These are phyloP conservation scores for Perca schrenkii DNA, from an alignment of 2,113 vertebrate genomes.

Conservation along the genomic window DNA sequence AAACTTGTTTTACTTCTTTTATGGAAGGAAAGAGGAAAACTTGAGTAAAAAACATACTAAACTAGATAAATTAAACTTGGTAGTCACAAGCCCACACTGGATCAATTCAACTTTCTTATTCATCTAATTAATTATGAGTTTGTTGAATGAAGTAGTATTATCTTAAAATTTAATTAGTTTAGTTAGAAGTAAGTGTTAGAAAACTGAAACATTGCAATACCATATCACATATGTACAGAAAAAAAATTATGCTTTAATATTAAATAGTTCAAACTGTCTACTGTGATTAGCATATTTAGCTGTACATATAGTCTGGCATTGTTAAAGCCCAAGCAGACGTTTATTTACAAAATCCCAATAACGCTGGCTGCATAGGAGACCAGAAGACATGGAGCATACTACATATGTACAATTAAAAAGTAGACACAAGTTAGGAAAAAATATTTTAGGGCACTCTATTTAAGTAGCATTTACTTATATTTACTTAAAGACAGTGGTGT, in stretches of 20 bases:
- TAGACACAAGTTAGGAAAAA: background rate
- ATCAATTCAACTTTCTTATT: background rate
- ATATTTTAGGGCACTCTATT: background rate
- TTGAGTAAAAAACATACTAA: background rate
- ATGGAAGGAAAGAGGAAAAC: background rate
- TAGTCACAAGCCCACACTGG: background rate
- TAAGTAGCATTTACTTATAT: no score
- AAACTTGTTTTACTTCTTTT: background rate
- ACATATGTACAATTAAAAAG: no score
- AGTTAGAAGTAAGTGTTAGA: background rate
- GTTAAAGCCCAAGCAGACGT: background rate
- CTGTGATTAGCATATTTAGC: background rate
- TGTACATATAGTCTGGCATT: background rate
- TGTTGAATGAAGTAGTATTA: background rate
- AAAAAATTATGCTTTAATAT: background rate
- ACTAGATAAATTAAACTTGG: slow-evolving; percentile 12
- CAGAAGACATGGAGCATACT: no score
- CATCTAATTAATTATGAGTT: background rate
- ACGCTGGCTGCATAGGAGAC: background rate
- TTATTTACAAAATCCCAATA: slow-evolving; percentile 1
- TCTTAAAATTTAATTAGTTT: background rate
- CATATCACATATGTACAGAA: background rate
- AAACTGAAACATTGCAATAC: background rate
- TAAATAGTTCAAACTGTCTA: background rate
- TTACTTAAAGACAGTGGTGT: no score